Base-by-base conservation (phyloP, 2,113 vertebrate genomes). In the Cyprinus carpio region DNA sequence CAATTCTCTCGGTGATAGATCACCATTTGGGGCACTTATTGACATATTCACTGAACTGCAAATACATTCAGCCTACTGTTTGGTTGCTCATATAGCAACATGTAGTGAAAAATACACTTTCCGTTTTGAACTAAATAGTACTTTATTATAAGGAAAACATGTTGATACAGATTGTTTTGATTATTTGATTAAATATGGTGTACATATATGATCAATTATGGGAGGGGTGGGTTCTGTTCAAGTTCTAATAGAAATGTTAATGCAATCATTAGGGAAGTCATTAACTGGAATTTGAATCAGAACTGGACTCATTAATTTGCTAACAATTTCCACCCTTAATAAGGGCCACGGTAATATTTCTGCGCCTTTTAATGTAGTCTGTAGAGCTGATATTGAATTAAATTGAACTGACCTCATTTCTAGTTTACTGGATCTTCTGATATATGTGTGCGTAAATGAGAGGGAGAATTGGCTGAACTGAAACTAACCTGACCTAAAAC, bases 391-490 rank as follows among this genome's bases (percentile, higher is more conserved):
- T 13, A 80, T 23, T 43, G 40, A 81, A 51, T 82, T 82, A 51
- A 69, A 69, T 40, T 79, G 60, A 65, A 29, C 34, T 49, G 40
- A 81, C 37, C 78, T 49, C 1, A 65, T 81, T 81, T 65, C 78
- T 67, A 43, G 31, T 25, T 62, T 20, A 27, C 25, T 49, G 78
- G 25, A 25, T 81, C 37, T 43, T 81, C 0, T 81, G 40, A 81
- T 49, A 80, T 43, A 78, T 13, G 11, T 15, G 20, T n/a, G 60
- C 46, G n/a, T 27, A 49, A 49, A 43, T 29, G 9, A 49, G n/a
- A 64, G 20, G 6, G 20, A 64, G 12, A 81, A 81, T 29, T 64
- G 34, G 78, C 58, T 80, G 58, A 29, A 65, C 15, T 43, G 6
- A 29, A 67, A 23, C 62, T 67, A 81, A 49, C 16, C 40, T 82